Evolutionary conservation across 1,140 invertebrate species (phyloP).

Genomic region (Caenorhabditis tropicalis): DNA sequence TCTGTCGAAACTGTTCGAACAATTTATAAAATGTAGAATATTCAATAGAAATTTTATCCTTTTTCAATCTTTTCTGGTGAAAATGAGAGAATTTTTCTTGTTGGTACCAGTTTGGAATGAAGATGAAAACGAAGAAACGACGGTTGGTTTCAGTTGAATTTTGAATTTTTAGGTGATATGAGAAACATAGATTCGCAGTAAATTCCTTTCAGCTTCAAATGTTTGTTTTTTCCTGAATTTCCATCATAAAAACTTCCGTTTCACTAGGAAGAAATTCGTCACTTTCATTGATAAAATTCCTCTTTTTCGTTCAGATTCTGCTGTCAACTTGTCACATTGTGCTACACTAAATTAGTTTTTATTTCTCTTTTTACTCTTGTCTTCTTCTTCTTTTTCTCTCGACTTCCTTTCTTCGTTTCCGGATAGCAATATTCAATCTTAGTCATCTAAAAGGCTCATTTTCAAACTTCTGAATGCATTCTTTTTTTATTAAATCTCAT

Average conservation of each 20-base stretch:
- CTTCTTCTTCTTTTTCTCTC: not conserved
- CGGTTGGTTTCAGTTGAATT: too few species aligned
- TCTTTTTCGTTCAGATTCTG: not conserved
- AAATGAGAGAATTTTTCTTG: constrained; percentile 20
- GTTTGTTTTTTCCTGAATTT: too few species aligned
- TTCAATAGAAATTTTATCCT: not conserved
- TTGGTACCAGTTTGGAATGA: constrained; percentile 17
- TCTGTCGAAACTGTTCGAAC: not conserved
- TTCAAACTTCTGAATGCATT: not conserved
- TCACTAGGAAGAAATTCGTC: too few species aligned
- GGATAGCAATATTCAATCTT: too few species aligned
- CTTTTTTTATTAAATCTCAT: not conserved
- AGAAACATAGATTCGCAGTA: too few species aligned
- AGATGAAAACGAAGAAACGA: not conserved
- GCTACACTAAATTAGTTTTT: not conserved
- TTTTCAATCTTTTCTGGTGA: not conserved
- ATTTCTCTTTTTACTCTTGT: not conserved
- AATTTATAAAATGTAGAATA: not conserved
- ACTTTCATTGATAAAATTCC: not conserved
- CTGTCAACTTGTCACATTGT: constrained; percentile 13
- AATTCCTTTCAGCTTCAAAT: too few species aligned
- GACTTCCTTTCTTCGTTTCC: not conserved
- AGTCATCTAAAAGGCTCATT: not conserved
- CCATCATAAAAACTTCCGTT: not conserved
- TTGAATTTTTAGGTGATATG: too few species aligned